Conservation (phyloP, 1,140 invertebrate genomes). For the Capitella teleta region DNA sequence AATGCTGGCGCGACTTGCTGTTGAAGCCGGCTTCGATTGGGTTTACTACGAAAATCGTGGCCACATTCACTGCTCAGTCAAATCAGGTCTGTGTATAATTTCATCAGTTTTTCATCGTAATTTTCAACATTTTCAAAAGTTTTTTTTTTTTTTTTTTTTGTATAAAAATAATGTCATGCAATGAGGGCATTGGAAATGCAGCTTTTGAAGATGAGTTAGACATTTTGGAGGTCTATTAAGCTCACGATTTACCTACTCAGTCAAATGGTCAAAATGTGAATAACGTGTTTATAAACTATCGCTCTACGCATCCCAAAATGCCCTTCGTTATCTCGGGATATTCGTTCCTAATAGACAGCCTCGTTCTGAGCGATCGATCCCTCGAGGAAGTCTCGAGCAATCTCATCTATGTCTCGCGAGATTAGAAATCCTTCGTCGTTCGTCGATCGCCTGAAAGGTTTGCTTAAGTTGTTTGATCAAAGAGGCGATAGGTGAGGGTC, state of each 20-base stretch:
- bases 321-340: no score
- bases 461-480: no score
- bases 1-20: constrained; percentile 86
- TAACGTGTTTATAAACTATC: no score
- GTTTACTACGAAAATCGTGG: constrained; percentile 89
- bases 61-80: constrained; percentile 94
- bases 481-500: no score
- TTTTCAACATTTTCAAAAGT: not conserved
- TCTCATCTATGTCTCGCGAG: no score
- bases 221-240: not conserved
- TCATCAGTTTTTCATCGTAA: not conserved
- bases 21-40: constrained; percentile 97
- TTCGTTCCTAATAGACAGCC: no score
- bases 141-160: not conserved
- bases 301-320: no score
- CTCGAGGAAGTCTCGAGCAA: no score
- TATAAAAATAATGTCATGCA: not conserved
- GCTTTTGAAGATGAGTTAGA: not conserved
- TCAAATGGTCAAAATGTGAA: not conserved
- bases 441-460: no score
- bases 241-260: not conserved
- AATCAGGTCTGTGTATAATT: constrained; percentile 61
- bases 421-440: no score
- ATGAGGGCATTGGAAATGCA: not conserved
- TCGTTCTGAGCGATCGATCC: no score